These are phyloP conservation scores for Vulpes vulpes DNA, from an alignment of 2,113 vertebrate species.

Conservation along the genomic window DNA sequence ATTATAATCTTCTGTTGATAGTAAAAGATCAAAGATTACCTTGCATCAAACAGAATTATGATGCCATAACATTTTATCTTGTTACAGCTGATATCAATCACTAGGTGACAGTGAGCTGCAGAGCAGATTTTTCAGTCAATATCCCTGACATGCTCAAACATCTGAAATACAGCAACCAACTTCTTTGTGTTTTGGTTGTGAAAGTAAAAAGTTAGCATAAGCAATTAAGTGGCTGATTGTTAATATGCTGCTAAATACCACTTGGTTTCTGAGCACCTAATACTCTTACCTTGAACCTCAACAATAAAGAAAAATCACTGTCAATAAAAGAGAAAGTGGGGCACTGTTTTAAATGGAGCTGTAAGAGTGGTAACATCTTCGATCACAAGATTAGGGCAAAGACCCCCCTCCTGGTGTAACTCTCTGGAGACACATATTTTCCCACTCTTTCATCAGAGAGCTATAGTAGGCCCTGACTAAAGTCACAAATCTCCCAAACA, in stretches of 20 bases:
- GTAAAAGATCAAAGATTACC: conserved; percentile 88
- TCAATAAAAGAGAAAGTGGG: neutral
- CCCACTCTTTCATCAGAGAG: conserved; percentile 54
- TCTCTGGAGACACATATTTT: conserved; percentile 34
- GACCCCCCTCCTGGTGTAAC: neutral
- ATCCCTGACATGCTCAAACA: conserved; percentile 76
- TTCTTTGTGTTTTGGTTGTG: conserved; percentile 68
- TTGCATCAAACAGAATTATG: conserved; percentile 87
- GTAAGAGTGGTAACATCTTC: conserved; percentile 63
- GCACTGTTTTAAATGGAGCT: conserved; percentile 73
- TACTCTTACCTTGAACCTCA: conserved; percentile 47
- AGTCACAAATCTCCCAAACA: neutral
- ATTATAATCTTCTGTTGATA: conserved; percentile 87
- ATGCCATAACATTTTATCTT: conserved; percentile 88
- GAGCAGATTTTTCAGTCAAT: conserved; percentile 77
- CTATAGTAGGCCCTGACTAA: neutral
- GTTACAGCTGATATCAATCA: conserved; percentile 88
- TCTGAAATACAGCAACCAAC: conserved; percentile 78
- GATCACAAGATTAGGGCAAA: neutral
- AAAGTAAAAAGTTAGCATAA: conserved; percentile 63
- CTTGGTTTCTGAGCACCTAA: conserved; percentile 28
- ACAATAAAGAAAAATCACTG: conserved; percentile 34
- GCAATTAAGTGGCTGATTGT: conserved; percentile 5
- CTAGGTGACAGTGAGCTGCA: conserved; percentile 78
- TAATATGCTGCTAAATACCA: conserved; percentile 57